A percentile compares a stretch with the other conserved stretches of the same genome.
Evolutionary conservation across 2,797 vertebrate species (phyloP).

Genomic region (Pagetopsis macropterus): DNA sequence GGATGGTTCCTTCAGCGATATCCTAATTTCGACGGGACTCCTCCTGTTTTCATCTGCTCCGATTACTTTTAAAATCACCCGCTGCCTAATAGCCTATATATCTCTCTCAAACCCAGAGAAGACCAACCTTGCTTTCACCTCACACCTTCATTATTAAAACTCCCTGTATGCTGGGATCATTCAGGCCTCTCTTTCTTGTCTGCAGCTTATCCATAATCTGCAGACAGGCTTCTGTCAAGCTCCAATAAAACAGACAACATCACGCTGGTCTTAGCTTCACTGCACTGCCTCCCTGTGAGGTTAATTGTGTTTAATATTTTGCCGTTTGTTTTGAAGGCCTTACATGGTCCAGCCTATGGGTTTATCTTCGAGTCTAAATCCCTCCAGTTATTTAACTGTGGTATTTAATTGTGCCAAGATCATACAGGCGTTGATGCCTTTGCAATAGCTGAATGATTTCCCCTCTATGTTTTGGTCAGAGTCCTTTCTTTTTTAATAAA

Average conservation of each 20-base stretch:
- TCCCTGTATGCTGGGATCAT: slow-evolving; percentile 27
- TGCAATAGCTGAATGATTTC: slow-evolving; percentile 22
- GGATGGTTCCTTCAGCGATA: neutral
- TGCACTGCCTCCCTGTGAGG: slow-evolving; percentile 53
- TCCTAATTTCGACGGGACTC: slow-evolving; percentile 17
- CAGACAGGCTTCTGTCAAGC: slow-evolving; percentile 43
- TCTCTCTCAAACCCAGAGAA: slow-evolving; percentile 20
- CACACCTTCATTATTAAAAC: slow-evolving; percentile 32
- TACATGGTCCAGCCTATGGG: slow-evolving; percentile 30
- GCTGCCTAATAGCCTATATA: neutral
- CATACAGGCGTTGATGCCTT: slow-evolving; percentile 27
- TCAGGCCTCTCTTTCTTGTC: slow-evolving; percentile 45
- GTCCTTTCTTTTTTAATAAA: slow-evolving; percentile 14
- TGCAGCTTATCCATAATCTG: slow-evolving; percentile 52
- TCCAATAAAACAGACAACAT: slow-evolving; percentile 47
- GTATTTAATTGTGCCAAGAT: slow-evolving; percentile 37
- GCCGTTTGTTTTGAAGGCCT: slow-evolving; percentile 51
- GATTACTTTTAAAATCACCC: slow-evolving; percentile 24
- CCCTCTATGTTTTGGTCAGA: neutral
- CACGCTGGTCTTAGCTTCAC: slow-evolving; percentile 56
- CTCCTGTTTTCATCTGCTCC: slow-evolving; percentile 28
- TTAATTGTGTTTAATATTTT: slow-evolving; percentile 65
- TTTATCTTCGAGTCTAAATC: slow-evolving; percentile 57
- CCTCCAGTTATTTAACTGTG: slow-evolving; percentile 37
- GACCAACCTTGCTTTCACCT: slow-evolving; percentile 18